These are phyloP conservation scores for Rhagoletis pomonella DNA, from an alignment of 1,140 invertebrate species.

Conservation along the genomic window DNA sequence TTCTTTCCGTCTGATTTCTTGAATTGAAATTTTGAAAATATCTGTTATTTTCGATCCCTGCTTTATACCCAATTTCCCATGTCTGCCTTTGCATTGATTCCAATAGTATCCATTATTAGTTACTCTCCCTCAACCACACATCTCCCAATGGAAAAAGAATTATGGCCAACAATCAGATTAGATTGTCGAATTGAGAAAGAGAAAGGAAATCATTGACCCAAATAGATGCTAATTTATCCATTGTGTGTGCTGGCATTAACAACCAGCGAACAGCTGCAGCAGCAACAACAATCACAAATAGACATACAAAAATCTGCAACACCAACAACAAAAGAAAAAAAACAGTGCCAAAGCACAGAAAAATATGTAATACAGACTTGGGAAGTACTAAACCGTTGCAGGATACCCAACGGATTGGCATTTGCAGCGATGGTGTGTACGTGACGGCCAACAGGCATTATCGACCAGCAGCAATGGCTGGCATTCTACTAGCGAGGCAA, in stretches of 20 bases:
- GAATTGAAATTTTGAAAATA: too few species aligned
- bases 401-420: conserved; percentile 35
- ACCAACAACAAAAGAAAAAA: conserved; percentile 17
- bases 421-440: conserved; percentile 31
- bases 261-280: neutral
- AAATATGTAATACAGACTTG: neutral
- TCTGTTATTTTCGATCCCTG: too few species aligned
- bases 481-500: neutral
- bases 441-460: conserved; percentile 30
- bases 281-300: neutral
- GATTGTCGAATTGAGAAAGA: conserved; percentile 4
- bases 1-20: too few species aligned
- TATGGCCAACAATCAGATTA: conserved; percentile 51
- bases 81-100: neutral
- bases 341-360: neutral
- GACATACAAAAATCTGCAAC: neutral
- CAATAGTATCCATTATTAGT: conserved; percentile 17
- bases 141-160: conserved; percentile 41
- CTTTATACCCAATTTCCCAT: neutral
- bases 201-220: conserved; percentile 48
- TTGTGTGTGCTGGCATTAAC: conserved; percentile 16
- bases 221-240: conserved; percentile 54
- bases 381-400: neutral
- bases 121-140: neutral
- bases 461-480: conserved; percentile 29